Percentiles rank a stretch among this genome's conserved stretches.
phyloP scores from a whole-genome alignment of 2,888 invertebrate species.

The Andricus curvator region DNA sequence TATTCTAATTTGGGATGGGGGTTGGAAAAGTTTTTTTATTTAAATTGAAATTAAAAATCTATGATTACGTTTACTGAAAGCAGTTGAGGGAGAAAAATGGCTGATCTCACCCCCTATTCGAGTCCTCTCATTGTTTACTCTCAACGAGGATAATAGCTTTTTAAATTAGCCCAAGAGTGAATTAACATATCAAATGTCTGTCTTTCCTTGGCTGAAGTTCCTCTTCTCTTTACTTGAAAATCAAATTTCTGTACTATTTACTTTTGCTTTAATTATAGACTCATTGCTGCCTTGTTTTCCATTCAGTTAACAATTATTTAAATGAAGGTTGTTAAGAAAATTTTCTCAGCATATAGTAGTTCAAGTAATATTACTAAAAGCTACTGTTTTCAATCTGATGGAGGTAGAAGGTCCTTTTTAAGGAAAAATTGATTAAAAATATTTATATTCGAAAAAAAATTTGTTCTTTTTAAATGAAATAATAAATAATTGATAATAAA shows the following conservation, averaged over 20 bases:
- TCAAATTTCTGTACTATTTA: not conserved
- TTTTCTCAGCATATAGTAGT: no score
- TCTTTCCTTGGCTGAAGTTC: not conserved
- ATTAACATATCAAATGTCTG: constrained; percentile 62
- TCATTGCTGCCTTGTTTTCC: no score
- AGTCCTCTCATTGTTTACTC: constrained; percentile 61
- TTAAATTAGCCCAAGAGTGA: constrained; percentile 63
- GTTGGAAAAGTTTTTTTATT: not conserved
- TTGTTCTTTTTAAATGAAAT: no score
- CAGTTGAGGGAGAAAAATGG: constrained; percentile 48
- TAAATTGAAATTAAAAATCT: constrained; percentile 8
- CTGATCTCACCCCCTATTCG: constrained; percentile 29
- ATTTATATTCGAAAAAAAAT: no score
- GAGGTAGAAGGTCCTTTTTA: no score
- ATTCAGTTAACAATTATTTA: no score
- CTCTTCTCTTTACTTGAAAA: constrained; percentile 16
- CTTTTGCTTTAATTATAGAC: not conserved
- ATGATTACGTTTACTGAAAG: constrained; percentile 30
- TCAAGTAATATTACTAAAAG: no score
- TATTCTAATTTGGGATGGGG: not conserved
- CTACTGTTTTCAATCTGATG: no score
- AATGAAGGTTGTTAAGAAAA: no score
- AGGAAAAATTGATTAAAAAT: no score
- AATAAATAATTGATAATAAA: no score
- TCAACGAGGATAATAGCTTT: constrained; percentile 66